phyloP scores from a whole-genome alignment of 2,113 vertebrate genomes.

The Phaethornis superciliosus region DNA sequence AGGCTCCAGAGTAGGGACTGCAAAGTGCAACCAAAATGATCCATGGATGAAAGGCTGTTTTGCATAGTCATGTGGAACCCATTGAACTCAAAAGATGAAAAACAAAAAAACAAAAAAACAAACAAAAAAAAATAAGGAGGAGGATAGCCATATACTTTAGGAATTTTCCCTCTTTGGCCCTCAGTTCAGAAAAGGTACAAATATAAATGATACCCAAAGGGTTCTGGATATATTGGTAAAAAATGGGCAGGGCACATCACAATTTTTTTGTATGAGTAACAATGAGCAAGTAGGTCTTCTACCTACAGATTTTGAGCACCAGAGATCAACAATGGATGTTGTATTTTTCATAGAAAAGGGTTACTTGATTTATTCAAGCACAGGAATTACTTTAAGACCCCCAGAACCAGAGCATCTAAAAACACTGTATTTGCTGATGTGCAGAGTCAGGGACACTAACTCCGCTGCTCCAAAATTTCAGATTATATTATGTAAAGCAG shows the following conservation, averaged over 20 bases:
- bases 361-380: not conserved
- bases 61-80: not conserved
- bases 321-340: not conserved
- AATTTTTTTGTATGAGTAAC: not conserved
- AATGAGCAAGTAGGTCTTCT: not conserved
- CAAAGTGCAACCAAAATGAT: not conserved
- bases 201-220: not conserved
- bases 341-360: not conserved
- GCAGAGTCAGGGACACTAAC: not conserved
- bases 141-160: not conserved
- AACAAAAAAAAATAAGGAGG: not conserved
- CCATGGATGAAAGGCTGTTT: not conserved
- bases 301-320: not conserved
- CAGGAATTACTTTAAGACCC: not conserved
- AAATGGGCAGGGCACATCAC: not conserved
- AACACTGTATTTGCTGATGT: not conserved
- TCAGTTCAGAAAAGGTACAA: not conserved
- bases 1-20: not conserved
- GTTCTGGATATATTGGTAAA: not conserved
- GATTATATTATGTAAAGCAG: not conserved
- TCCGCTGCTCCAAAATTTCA: not conserved
- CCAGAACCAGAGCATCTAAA: not conserved
- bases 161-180: not conserved
- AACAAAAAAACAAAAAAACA: fast-evolving
- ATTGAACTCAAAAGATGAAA: not conserved